These are phyloP conservation scores for Upupa epops DNA, from an alignment of 2,113 vertebrate genomes.

Conservation along the genomic window DNA sequence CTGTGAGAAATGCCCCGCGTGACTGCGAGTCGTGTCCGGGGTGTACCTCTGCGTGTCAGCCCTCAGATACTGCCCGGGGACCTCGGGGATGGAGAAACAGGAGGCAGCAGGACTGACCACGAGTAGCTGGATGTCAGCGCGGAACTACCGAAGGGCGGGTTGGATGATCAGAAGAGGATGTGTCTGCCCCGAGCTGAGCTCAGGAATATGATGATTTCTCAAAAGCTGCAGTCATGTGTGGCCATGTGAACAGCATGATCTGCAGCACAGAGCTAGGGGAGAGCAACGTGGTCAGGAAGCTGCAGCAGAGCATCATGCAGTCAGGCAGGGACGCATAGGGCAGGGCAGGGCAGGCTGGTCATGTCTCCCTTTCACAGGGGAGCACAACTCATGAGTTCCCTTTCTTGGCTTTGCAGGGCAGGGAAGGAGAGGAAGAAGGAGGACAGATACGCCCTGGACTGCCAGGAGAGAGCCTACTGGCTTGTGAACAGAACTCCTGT, in stretches of 20 bases:
- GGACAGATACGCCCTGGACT: constrained; percentile 91
- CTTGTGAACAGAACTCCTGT: constrained; percentile 92
- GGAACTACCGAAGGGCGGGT: not conserved
- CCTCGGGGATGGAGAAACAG: accelerated
- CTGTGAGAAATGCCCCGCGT: not conserved
- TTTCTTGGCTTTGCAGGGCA: constrained; percentile 78
- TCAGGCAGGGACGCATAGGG: accelerated
- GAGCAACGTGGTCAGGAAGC: not conserved
- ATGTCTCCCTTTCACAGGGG: not conserved
- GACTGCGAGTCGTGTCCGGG: not conserved
- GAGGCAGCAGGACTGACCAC: not conserved
- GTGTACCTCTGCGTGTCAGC: not conserved
- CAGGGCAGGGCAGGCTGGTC: not conserved
- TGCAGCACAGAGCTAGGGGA: not conserved
- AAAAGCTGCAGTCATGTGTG: not conserved
- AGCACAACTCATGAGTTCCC: not conserved
- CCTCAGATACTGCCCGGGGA: not conserved
- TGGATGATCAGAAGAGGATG: not conserved
- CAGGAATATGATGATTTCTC: not conserved
- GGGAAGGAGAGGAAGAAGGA: constrained; percentile 94
- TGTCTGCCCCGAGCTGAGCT: constrained; percentile 25
- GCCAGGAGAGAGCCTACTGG: constrained; percentile 98
- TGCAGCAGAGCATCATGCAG: accelerated
- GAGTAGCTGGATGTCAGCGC: not conserved
- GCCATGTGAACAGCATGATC: not conserved